A percentile compares a stretch with the other conserved stretches of the same genome.
phyloP scores from a whole-genome alignment of 1,140 invertebrate species.

The Trichomalopsis sarcophagae region DNA sequence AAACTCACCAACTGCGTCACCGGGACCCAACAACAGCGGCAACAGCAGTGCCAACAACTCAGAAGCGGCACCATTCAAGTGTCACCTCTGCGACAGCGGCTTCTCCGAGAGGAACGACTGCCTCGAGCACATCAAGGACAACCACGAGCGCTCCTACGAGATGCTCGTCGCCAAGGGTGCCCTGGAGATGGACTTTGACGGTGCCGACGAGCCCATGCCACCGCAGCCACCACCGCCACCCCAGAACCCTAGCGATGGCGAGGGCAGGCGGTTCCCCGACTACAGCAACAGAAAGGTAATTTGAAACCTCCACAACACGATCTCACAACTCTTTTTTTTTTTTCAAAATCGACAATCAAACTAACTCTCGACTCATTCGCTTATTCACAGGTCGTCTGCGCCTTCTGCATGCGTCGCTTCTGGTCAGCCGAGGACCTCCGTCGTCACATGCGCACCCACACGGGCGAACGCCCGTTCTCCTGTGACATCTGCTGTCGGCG shows the following conservation, averaged over 20 bases:
- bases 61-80: slow-evolving; percentile 85
- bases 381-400: slow-evolving; percentile 84
- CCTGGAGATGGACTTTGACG: slow-evolving; percentile 78
- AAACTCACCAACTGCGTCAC: neutral
- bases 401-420: slow-evolving; percentile 93
- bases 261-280: slow-evolving; percentile 82
- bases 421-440: slow-evolving; percentile 95
- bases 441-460: slow-evolving; percentile 93
- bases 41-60: slow-evolving; percentile 55
- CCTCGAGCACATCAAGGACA: slow-evolving; percentile 85
- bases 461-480: slow-evolving; percentile 86
- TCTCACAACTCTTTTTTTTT: slow-evolving; percentile 29
- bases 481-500: slow-evolving; percentile 88
- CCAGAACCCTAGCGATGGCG: slow-evolving; percentile 73
- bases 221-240: slow-evolving; percentile 47
- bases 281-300: slow-evolving; percentile 90
- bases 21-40: neutral
- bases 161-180: slow-evolving; percentile 87
- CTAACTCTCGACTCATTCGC: neutral
- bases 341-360: neutral
- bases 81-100: slow-evolving; percentile 92
- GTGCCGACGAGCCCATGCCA: slow-evolving; percentile 70
- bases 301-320: neutral
- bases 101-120: slow-evolving; percentile 87
- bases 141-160: slow-evolving; percentile 84